Evolutionary conservation across 2,113 vertebrate genomes (phyloP).

Genomic region (Uria aalge): DNA sequence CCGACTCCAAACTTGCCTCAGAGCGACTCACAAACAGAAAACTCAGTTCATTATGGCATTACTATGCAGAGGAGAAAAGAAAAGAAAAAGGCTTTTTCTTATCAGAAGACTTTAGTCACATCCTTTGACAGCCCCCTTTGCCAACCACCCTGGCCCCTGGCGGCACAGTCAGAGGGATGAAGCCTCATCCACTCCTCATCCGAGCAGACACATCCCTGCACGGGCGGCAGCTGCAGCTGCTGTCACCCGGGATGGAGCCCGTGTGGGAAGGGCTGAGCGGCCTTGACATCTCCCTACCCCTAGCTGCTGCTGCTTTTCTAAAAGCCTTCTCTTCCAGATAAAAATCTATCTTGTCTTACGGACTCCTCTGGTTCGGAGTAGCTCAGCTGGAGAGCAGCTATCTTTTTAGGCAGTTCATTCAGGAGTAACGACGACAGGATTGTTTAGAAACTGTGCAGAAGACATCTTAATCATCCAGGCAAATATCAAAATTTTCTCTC

Average conservation of each 20-base stretch:
- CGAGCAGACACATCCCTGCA: background rate
- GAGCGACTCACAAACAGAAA: background rate
- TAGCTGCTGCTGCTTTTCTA: background rate
- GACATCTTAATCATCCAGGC: background rate
- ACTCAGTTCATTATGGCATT: background rate
- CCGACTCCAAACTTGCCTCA: background rate
- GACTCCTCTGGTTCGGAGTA: background rate
- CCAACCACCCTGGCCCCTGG: background rate
- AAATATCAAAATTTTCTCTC: background rate
- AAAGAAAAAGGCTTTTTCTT: background rate
- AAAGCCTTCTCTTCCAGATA: background rate
- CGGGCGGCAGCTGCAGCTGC: background rate
- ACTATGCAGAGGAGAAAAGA: background rate
- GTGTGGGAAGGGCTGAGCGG: accelerated
- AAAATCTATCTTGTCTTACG: background rate
- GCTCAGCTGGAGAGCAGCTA: background rate
- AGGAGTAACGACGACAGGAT: accelerated
- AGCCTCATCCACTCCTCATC: background rate
- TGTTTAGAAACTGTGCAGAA: background rate
- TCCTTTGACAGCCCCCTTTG: background rate
- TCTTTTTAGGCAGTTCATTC: accelerated
- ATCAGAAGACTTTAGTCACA: background rate
- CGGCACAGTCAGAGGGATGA: background rate
- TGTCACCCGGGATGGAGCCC: background rate
- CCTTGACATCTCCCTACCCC: background rate